Conservation (phyloP, 1,140 invertebrate species). For the Helicoverpa armigera region DNA sequence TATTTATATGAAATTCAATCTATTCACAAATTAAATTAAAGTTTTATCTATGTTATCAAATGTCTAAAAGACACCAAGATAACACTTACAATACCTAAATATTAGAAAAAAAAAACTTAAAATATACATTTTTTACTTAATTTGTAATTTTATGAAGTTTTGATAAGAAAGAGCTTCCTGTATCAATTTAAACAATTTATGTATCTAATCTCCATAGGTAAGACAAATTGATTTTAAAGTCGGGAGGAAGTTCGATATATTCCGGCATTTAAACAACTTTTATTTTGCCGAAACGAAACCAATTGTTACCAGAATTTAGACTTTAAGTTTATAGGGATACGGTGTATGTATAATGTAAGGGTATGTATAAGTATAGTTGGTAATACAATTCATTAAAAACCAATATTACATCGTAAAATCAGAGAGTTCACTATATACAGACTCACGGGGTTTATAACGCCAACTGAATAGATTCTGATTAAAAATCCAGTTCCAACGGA, state of each 20-base stretch:
- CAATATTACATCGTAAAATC: constrained; percentile 41
- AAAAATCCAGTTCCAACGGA: constrained; percentile 46
- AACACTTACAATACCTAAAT: neutral
- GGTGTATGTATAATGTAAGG: neutral
- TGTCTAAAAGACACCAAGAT: neutral
- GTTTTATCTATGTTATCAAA: no score
- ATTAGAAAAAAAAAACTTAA: neutral
- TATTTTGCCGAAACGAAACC: neutral
- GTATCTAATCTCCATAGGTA: neutral
- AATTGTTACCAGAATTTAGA: neutral
- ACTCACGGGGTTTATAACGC: constrained; percentile 12
- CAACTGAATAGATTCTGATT: constrained; percentile 48
- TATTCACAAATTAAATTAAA: no score
- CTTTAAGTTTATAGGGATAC: neutral
- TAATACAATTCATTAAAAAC: constrained; percentile 41
- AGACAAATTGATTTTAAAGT: constrained; percentile 35
- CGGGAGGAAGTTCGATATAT: constrained; percentile 27
- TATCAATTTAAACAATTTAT: constrained; percentile 30
- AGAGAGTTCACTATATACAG: neutral
- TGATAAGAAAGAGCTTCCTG: constrained; percentile 29
- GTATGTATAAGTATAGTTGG: neutral
- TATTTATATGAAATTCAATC: no score
- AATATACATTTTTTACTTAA: neutral
- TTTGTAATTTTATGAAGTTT: neutral
- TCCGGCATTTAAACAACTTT: neutral